Evolutionary conservation across 2,888 invertebrate species (phyloP).

Genomic region (Gisinianus flammeolus): DNA sequence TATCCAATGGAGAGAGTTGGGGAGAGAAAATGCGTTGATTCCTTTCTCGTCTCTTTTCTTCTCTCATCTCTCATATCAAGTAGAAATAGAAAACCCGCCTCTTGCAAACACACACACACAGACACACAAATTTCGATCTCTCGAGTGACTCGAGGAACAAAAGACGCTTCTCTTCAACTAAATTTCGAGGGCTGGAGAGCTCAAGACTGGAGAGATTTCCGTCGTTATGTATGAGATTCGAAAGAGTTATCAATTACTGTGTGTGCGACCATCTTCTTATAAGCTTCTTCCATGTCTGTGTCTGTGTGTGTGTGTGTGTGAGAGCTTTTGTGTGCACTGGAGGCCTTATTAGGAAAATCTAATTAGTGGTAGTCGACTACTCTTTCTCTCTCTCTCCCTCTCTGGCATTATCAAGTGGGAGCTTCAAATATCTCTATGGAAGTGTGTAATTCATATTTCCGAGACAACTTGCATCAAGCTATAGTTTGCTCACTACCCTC

Average conservation of each 20-base stretch:
- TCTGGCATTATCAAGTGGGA: slow-evolving; percentile 23
- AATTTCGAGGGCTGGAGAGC: too few species aligned
- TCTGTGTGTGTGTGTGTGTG: slow-evolving; percentile 8
- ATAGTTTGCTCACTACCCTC: too few species aligned
- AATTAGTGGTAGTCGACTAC: slow-evolving; percentile 29
- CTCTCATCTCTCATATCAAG: not conserved
- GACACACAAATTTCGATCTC: too few species aligned
- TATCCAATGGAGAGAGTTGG: too few species aligned
- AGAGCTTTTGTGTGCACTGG: slow-evolving; percentile 11
- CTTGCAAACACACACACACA: not conserved
- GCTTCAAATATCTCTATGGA: slow-evolving; percentile 11
- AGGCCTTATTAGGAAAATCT: slow-evolving; percentile 44
- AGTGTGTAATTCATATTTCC: not conserved
- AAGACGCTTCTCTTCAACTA: too few species aligned
- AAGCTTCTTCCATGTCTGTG: slow-evolving; percentile 17
- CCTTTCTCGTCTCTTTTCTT: not conserved
- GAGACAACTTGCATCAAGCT: too few species aligned
- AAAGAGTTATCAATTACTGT: slow-evolving; percentile 29
- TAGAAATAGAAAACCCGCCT: not conserved
- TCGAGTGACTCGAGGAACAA: too few species aligned
- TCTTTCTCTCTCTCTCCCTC: not conserved
- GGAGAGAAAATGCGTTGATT: not conserved
- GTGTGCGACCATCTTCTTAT: slow-evolving; percentile 8
- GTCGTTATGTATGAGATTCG: not conserved
- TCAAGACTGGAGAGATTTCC: not conserved